Evolutionary conservation across 2,113 vertebrate genomes (phyloP).

Genomic region (Saccopteryx bilineata): DNA sequence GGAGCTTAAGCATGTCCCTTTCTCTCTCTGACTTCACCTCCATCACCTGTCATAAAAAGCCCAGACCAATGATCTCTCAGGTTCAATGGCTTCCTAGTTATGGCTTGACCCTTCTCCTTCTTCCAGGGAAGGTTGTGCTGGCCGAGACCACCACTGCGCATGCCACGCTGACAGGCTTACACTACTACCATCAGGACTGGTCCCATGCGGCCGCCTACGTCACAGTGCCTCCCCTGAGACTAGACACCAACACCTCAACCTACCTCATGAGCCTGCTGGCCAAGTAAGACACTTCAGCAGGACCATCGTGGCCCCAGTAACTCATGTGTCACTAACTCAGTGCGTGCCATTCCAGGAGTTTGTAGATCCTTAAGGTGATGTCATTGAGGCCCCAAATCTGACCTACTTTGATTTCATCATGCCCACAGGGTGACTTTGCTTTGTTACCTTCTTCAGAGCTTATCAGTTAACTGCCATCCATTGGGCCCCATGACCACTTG

Average conservation of each 20-base stretch:
- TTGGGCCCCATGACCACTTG: neutral
- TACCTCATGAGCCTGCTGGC: constrained; percentile 97
- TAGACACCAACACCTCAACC: constrained; percentile 96
- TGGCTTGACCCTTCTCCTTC: neutral
- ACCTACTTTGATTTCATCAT: neutral
- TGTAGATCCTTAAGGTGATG: neutral
- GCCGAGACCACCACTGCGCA: constrained; percentile 96
- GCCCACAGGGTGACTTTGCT: neutral
- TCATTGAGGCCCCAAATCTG: neutral
- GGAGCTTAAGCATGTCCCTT: neutral
- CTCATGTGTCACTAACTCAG: accelerated
- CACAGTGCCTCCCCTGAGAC: constrained; percentile 95
- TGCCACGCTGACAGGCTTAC: constrained; percentile 94
- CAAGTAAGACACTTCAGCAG: constrained; percentile 89
- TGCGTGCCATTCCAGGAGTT: accelerated
- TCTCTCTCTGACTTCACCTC: neutral
- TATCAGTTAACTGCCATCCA: neutral
- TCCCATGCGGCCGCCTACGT: constrained; percentile 95
- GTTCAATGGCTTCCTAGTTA: neutral
- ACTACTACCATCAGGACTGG: constrained; percentile 99
- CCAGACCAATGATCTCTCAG: accelerated
- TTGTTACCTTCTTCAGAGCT: neutral
- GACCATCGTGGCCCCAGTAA: accelerated
- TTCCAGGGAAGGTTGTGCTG: constrained; percentile 95
- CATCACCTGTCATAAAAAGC: neutral